Base-by-base conservation (phyloP, 2,797 vertebrate genomes). In the Alfaro cultratus region DNA sequence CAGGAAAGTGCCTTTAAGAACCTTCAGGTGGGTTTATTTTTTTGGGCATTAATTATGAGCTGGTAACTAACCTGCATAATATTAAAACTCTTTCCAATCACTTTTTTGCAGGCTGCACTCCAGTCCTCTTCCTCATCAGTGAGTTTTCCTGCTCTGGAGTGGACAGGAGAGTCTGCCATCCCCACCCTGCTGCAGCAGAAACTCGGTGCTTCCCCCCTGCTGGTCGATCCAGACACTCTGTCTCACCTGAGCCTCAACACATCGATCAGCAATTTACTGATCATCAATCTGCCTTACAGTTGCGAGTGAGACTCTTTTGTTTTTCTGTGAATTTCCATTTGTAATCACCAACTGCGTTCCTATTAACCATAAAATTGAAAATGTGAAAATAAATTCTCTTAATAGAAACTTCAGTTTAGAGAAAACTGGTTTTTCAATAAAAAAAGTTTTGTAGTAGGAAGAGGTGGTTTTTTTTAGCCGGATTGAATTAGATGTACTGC, bases 1-100 rank as follows among this genome's bases (percentile, higher is more conserved):
- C 94, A 96, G 60, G 97, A 97, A 36, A 95, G 95, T 23, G 96
- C 92, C 79, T 98, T 97, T 87, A 90, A 91, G 47, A 97, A 97
- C 79, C 83, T 98, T 23, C 94, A 97, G 97, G 97, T 90, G 73
- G 1, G 62, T 87, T 83, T 82, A 15, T 53, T 34, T 55, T 3
- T 34, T 55, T 3, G 41, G 29, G n/a, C 1, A 12, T 9, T 34
- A 4, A 46, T 62, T n/a, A 47, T 73, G 10, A n/a, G 15, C 26
- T 43, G 34, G 5, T 46, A 34, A 36, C 2, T 36, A 5, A 26
- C n/a, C 26, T 31, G 8, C 45, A 4, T 16, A 31, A 64, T 53
- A 73, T 75, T 2, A 72, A 46, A 31, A 39, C 76, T 86, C 5
- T 64, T 31, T 29, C 43, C 31, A 4, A 10, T 18, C 39, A 1